phyloP scores from a whole-genome alignment of 2,113 vertebrate species.

The Bolborhynchus lineola region DNA sequence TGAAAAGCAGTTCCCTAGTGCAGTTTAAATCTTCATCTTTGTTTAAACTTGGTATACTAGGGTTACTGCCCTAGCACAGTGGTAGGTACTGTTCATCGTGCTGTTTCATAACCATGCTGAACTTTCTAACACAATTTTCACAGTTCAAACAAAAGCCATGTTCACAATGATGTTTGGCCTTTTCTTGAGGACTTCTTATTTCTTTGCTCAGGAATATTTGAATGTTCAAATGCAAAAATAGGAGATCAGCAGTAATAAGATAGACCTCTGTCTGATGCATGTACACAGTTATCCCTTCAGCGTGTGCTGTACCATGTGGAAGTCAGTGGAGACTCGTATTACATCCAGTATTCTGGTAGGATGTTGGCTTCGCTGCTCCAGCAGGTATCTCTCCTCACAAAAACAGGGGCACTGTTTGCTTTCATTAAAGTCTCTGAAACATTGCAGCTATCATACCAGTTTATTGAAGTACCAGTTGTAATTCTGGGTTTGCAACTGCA shows the following conservation, averaged over 20 bases:
- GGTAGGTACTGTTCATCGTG: not conserved
- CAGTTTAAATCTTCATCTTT: not conserved
- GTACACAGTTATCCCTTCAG: not conserved
- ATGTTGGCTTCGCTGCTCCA: not conserved
- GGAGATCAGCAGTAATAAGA: not conserved
- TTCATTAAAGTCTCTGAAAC: not conserved
- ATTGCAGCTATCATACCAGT: not conserved
- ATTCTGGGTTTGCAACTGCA: not conserved
- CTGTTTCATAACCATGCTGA: not conserved
- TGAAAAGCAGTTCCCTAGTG: not conserved
- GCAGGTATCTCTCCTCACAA: not conserved
- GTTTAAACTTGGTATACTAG: not conserved
- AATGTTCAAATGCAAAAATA: not conserved
- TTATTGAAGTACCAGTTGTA: not conserved
- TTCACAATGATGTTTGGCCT: not conserved
- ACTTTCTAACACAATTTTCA: not conserved
- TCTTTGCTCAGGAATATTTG: not conserved
- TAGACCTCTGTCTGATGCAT: not conserved
- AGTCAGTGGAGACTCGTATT: not conserved
- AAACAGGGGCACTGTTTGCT: not conserved
- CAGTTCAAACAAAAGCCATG: not conserved
- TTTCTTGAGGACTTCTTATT: not conserved
- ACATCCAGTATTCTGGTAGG: not conserved
- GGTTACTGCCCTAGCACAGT: not conserved
- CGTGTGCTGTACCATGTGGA: accelerated